A percentile compares a stretch with the other conserved stretches of the same genome.
These are phyloP conservation scores for Synodontis membranacea DNA, from an alignment of 2,113 vertebrate species.

Conservation along the genomic window DNA sequence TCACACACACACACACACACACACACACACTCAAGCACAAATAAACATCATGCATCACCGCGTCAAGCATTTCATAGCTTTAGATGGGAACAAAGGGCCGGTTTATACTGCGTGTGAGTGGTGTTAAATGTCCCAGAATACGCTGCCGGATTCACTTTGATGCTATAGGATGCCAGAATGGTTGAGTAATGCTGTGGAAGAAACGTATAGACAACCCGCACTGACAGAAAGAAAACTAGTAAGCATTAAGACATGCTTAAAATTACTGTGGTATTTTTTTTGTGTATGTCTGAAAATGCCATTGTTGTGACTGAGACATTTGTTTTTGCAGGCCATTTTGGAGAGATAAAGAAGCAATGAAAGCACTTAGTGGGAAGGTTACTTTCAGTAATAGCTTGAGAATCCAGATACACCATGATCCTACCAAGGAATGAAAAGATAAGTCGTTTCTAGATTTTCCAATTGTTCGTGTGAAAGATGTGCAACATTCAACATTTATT, in stretches of 20 bases:
- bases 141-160: constrained; percentile 48
- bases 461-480: background rate
- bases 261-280: constrained; percentile 5
- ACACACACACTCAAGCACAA: constrained; percentile 39
- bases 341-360: background rate
- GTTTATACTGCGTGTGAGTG: background rate
- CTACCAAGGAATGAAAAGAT: background rate
- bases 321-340: background rate
- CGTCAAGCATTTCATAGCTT: constrained; percentile 56
- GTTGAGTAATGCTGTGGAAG: constrained; percentile 24
- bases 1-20: background rate
- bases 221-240: constrained; percentile 15
- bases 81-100: constrained; percentile 53
- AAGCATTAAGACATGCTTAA: constrained; percentile 33
- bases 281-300: constrained; percentile 24
- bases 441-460: background rate
- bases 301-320: background rate
- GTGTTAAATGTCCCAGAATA: constrained; percentile 47
- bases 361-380: background rate
- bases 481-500: background rate
- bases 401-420: background rate
- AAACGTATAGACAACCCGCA: constrained; percentile 16
- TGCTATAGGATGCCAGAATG: constrained; percentile 37
- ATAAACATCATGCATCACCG: constrained; percentile 54
- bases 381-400: background rate